Conservation (phyloP, 2,888 invertebrate species). For the Eupithecia vulgata region DNA sequence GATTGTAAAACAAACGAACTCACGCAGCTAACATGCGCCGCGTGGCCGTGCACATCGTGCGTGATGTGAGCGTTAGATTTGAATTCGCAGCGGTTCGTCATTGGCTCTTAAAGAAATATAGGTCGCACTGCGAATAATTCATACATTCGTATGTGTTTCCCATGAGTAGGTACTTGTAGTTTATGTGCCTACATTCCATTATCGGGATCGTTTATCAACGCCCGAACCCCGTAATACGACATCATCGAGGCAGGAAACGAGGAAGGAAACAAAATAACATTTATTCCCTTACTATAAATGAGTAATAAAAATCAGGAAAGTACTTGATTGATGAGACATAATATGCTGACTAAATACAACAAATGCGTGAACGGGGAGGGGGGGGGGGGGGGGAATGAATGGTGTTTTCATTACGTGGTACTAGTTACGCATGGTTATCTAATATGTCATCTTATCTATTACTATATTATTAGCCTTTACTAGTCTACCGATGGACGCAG, state of each 20-base stretch:
- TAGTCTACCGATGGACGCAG: too few relatives aligned
- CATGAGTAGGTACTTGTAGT: conserved; percentile 16
- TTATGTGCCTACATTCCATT: conserved; percentile 39
- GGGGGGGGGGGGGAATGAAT: too few relatives aligned
- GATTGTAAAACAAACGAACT: too few relatives aligned
- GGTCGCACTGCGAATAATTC: conserved; percentile 8
- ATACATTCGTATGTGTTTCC: conserved; percentile 12
- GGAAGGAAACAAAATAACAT: conserved; percentile 50
- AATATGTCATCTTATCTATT: neutral
- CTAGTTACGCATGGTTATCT: neutral
- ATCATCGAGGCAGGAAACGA: conserved; percentile 43
- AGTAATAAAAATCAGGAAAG: conserved; percentile 46
- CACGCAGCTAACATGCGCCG: too few relatives aligned
- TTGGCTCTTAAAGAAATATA: conserved; percentile 5
- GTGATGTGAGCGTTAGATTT: neutral
- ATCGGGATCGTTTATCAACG: conserved; percentile 53
- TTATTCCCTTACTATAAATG: conserved; percentile 48
- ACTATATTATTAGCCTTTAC: too few relatives aligned
- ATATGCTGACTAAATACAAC: conserved; percentile 46
- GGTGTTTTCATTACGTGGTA: conserved; percentile 29
- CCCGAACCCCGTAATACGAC: conserved; percentile 52
- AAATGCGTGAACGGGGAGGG: conserved; percentile 38
- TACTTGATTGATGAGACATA: conserved; percentile 49
- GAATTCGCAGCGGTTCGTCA: neutral
- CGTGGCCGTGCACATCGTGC: too few relatives aligned